A percentile compares a stretch with the other conserved stretches of the same genome.
phyloP scores from a whole-genome alignment of 1,140 invertebrate species.

The Rhyzopertha dominica region DNA sequence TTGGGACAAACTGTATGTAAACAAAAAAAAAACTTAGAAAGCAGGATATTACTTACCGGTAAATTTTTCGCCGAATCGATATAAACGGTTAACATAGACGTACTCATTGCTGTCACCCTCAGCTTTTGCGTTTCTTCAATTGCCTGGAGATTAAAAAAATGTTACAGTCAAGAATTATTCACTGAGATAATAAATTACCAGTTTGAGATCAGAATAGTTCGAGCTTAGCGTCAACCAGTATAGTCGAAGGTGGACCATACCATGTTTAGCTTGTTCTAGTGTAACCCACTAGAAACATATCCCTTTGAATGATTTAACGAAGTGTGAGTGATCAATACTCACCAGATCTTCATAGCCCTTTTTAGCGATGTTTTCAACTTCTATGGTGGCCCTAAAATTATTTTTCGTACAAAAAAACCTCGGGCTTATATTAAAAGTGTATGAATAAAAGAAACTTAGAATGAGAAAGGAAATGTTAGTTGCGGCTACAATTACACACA shows the following conservation, averaged over 20 bases:
- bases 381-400: constrained; percentile 51
- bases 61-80: constrained; percentile 87
- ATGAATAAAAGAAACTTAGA: no score
- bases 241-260: constrained; percentile 80
- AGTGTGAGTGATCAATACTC: no score
- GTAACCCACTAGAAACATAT: constrained; percentile 89
- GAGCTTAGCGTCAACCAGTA: constrained; percentile 80
- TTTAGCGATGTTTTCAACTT: constrained; percentile 59
- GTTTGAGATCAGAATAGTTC: constrained; percentile 65
- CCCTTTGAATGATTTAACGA: no score
- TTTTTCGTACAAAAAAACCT: no score
- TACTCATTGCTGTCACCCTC: constrained; percentile 68
- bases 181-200: constrained; percentile 52
- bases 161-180: constrained; percentile 10
- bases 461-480: no score
- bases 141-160: constrained; percentile 52
- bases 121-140: constrained; percentile 70
- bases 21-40: constrained; percentile 6
- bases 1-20: no score
- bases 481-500: no score
- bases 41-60: constrained; percentile 60
- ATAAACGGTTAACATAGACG: constrained; percentile 74
- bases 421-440: no score
- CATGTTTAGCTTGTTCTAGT: constrained; percentile 89
- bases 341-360: constrained; percentile 64